These are phyloP conservation scores for Macaca fascicularis DNA, from an alignment of 2,113 vertebrate genomes.

Conservation along the genomic window DNA sequence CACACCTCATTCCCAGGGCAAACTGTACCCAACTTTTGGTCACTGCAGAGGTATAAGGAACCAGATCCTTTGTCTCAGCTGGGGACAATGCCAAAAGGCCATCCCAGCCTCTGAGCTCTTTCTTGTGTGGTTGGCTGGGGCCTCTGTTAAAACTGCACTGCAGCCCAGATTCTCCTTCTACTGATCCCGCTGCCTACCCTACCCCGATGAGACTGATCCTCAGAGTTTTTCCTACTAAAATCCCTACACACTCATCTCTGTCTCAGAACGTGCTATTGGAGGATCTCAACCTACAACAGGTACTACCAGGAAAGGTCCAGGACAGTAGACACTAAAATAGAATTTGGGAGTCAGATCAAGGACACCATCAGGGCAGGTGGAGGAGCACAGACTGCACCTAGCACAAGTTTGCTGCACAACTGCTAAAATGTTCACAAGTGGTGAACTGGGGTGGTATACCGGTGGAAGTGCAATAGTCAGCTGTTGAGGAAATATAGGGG, in stretches of 20 bases:
- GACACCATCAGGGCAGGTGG: background rate
- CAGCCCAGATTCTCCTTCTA: background rate
- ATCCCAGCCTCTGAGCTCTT: background rate
- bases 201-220: background rate
- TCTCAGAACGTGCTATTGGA: background rate
- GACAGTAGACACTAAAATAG: background rate
- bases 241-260: background rate
- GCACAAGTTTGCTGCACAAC: background rate
- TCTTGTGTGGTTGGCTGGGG: background rate
- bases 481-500: background rate
- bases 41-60: background rate
- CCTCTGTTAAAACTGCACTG: background rate
- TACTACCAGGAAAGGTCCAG: background rate
- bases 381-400: background rate
- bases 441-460: background rate
- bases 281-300: background rate
- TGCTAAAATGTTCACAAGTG: background rate
- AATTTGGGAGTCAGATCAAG: background rate
- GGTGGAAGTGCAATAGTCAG: background rate
- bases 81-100: background rate
- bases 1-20: background rate
- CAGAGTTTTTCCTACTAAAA: background rate
- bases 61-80: background rate
- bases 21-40: background rate
- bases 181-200: background rate